Base-by-base conservation (phyloP, 2,797 vertebrate species). In the Propithecus perrieri region DNA sequence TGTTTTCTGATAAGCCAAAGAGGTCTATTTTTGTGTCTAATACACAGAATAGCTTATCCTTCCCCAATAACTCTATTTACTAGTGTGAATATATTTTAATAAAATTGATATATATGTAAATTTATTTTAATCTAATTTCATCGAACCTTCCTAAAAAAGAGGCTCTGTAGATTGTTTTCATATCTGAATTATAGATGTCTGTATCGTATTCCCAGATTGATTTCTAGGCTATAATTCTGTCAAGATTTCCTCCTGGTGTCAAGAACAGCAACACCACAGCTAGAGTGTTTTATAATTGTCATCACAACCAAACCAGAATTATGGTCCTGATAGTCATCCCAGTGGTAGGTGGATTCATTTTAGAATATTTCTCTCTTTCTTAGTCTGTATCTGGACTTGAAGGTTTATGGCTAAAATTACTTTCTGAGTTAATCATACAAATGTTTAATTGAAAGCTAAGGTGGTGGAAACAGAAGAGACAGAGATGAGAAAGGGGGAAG, bases 81-180 rank as follows among this genome's bases (percentile, higher is more conserved):
- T 96, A 97, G 97, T 97, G 96, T 98, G 98, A 98, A 97, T 98
- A 96, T 97, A 97, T 98, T 98, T 98, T 98, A 98, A 98, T 98
- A 98, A 98, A 98, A 98, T 98, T 98, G 98, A 99, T 98, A 98
- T 98, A 98, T 98, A 99, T 99, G 98, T 98, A 99, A 98, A 99
- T 99, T 98, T 98, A 98, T 98, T 99, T 98, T 98, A 98, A 98
- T 98, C 98, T 98, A 98, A 98, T 99, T 98, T 98, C 98, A 97
- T 98, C 20, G 92, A 98, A 97, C 96, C 94, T 96, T 98, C 98
- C 98, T 98, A 96, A 98, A 98, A 96, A 97, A 94, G 97, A 97
- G 98, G 69, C 97, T 98, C 97, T 91, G 96, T 61, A 98, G 98
- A 97, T 97, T 98, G 98, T 94, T 98, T 97, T 91, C 88, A n/a